Percentiles rank a stretch among this genome's conserved stretches.
Conservation (phyloP, 2,113 vertebrate genomes). For the Atractosteus spatula region DNA sequence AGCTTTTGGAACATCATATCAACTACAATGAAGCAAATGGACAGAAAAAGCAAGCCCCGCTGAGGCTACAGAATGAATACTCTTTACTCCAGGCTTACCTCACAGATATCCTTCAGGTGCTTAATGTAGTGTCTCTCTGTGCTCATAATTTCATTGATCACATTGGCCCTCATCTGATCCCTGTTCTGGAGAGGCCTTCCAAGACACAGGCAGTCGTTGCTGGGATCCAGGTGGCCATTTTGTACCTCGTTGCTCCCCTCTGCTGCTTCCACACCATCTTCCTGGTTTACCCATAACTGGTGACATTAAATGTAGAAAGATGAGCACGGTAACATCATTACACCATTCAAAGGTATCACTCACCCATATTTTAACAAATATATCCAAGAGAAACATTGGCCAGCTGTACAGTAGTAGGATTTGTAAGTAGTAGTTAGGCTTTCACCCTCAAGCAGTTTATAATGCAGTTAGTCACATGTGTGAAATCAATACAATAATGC, state of each 20-base stretch:
- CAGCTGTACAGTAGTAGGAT: too few relatives aligned
- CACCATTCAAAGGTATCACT: neutral
- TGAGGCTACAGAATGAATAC: too few relatives aligned
- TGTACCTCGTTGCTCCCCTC: conserved; percentile 93
- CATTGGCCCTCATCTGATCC: conserved; percentile 98
- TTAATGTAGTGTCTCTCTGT: conserved; percentile 98
- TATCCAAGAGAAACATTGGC: too few relatives aligned
- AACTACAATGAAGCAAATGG: too few relatives aligned
- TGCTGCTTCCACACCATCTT: conserved; percentile 79
- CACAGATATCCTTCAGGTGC: conserved; percentile 97
- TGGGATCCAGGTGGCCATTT: conserved; percentile 92
- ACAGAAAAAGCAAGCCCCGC: too few relatives aligned
- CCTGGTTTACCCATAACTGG: conserved; percentile 99
- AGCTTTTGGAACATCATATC: too few relatives aligned
- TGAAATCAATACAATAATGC: too few relatives aligned
- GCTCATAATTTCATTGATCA: conserved; percentile 99
- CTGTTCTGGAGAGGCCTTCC: conserved; percentile 92
- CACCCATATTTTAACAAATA: neutral
- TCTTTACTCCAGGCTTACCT: conserved; percentile 64
- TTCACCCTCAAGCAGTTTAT: too few relatives aligned
- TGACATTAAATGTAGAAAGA: conserved; percentile 20
- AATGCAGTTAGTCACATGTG: neutral
- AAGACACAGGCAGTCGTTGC: conserved; percentile 91
- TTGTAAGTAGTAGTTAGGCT: too few relatives aligned
- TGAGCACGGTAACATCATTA: neutral